Evolutionary conservation across 2,797 vertebrate genomes (phyloP).

Genomic region (Gouania willdenowi): DNA sequence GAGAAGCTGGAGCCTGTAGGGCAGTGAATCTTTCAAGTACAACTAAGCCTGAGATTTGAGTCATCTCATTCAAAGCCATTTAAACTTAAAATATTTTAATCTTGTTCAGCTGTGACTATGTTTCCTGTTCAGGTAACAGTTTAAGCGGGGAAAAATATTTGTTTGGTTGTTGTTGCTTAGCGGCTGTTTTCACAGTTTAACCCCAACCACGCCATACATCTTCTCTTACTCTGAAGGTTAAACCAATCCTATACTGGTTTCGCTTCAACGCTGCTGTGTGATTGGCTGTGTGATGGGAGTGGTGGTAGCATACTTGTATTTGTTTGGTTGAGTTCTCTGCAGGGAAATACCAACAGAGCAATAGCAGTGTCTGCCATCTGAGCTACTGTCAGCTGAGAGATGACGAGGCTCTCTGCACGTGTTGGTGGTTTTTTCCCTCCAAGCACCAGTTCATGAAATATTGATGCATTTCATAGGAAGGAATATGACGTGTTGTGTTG

Average conservation of each 20-base stretch:
- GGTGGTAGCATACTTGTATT: conserved; percentile 7
- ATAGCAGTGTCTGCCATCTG: not conserved
- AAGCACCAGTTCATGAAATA: too few species aligned
- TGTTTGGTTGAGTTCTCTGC: conserved; percentile 36
- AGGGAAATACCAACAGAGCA: conserved; percentile 17
- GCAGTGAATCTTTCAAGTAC: too few species aligned
- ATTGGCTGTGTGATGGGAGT: conserved; percentile 8
- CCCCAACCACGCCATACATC: not conserved
- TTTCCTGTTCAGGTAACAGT: conserved; percentile 5
- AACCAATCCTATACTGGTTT: conserved; percentile 8
- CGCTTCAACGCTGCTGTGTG: not conserved
- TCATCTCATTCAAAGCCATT: not conserved
- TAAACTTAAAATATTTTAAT: not conserved
- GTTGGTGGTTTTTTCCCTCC: too few species aligned
- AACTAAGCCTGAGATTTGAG: too few species aligned
- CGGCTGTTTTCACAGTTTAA: conserved; percentile 15
- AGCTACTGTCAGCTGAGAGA: conserved; percentile 4
- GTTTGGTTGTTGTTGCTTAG: not conserved
- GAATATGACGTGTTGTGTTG: too few species aligned
- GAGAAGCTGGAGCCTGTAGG: too few species aligned
- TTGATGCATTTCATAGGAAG: too few species aligned
- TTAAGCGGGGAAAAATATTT: not conserved
- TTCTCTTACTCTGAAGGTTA: not conserved
- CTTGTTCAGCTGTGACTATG: not conserved
- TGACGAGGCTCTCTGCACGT: too few species aligned